Evolutionary conservation across 2,888 invertebrate species (phyloP), one percentile per base, ranked within the genome.

Genomic region (Spisula subtruncata): DNA sequence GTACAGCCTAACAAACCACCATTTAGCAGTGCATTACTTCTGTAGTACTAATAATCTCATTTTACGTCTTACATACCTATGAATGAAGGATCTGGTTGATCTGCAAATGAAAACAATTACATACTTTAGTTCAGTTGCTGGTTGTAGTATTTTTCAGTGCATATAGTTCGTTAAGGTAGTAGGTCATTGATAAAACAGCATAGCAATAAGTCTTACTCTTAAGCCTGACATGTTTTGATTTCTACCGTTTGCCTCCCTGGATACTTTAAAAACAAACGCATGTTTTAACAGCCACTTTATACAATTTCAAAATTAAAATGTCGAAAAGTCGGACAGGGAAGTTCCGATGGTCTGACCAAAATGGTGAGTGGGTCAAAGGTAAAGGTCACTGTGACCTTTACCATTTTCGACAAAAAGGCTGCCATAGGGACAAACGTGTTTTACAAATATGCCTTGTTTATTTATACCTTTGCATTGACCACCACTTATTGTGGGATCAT

Each of bases 401-500:
- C n/a, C n/a, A n/a, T n/a, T n/a, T n/a, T n/a, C n/a, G n/a, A n/a
- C n/a, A n/a, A n/a, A n/a, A n/a, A n/a, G n/a, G n/a, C n/a, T n/a
- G n/a, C n/a, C n/a, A n/a, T n/a, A n/a, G n/a, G n/a, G n/a, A n/a
- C n/a, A n/a, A n/a, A n/a, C n/a, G n/a, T n/a, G n/a, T n/a, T n/a
- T n/a, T n/a, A n/a, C n/a, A n/a, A n/a, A n/a, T n/a, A n/a, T n/a
- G n/a, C n/a, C n/a, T n/a, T n/a, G n/a, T n/a, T n/a, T n/a, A n/a
- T n/a, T n/a, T n/a, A 56, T 81, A 81, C 81, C 29, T 51, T 81
- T 51, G n/a, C 81, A 81, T 56, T 8, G 25, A 25, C 81, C 81
- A 8, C 29, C 32, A 29, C 29, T 81, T 29, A 54, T 29, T 10
- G 32, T 29, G 8, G 54, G 29, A 46, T 81, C 81, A 54, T 81